phyloP scores from a whole-genome alignment of 2,113 vertebrate species.

The Cinclus mexicanus region DNA sequence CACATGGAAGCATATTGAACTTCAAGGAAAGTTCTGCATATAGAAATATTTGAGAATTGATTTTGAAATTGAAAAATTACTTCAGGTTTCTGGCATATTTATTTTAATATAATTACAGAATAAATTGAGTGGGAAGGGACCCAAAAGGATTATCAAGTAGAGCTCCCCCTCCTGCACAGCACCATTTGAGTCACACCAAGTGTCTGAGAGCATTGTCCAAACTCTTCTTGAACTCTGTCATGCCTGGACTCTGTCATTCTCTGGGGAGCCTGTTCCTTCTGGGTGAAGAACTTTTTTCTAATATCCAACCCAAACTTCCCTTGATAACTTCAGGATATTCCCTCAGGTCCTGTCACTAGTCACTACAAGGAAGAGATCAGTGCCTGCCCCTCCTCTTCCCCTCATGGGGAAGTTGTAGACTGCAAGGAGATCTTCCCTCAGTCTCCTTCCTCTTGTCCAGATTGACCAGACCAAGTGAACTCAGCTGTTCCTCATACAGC shows the following conservation, averaged over 20 bases:
- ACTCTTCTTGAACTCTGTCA: neutral
- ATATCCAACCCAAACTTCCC: neutral
- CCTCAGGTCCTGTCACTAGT: rapidly evolving
- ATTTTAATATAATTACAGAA: neutral
- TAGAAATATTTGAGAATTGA: neutral
- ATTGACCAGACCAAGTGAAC: neutral
- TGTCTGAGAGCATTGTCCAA: neutral
- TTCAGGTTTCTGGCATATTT: neutral
- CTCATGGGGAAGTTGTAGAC: neutral
- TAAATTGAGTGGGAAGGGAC: neutral
- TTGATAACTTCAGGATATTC: neutral
- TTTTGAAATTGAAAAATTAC: neutral
- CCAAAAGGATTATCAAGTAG: neutral
- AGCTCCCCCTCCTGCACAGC: neutral
- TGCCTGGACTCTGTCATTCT: neutral
- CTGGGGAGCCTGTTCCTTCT: neutral
- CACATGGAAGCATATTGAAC: neutral
- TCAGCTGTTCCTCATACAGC: rapidly evolving
- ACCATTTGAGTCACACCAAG: too few species aligned
- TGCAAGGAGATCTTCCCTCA: neutral
- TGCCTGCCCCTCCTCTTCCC: neutral
- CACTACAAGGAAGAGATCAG: neutral
- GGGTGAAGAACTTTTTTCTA: neutral
- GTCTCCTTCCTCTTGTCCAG: neutral
- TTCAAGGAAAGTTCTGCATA: neutral